Conservation (phyloP, 2,888 invertebrate species). For the Limnephilus rhombicus region DNA sequence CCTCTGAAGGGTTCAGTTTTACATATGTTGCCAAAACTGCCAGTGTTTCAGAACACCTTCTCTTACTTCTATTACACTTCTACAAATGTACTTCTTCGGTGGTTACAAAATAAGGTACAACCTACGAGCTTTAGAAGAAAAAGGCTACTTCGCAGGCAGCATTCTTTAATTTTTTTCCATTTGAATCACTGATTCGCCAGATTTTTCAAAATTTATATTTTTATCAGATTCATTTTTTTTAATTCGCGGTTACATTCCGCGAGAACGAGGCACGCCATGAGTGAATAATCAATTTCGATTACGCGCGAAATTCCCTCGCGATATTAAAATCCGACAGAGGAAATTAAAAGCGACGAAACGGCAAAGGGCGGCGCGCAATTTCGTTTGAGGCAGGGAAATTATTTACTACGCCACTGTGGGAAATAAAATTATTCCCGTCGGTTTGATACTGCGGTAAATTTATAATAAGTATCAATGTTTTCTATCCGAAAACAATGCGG, state of each 20-base stretch:
- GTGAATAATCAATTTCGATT: slow-evolving; percentile 42
- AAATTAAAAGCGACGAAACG: slow-evolving; percentile 20
- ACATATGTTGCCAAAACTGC: too few species aligned
- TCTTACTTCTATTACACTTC: not conserved
- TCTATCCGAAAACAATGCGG: not conserved
- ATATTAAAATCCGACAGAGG: slow-evolving; percentile 26
- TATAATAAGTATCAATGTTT: not conserved
- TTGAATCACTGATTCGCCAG: not conserved
- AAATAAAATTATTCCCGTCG: not conserved
- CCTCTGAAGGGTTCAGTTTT: too few species aligned
- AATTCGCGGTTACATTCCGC: not conserved
- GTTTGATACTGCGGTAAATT: not conserved
- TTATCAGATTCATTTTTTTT: not conserved
- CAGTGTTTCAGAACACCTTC: too few species aligned
- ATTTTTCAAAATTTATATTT: not conserved
- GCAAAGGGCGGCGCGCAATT: slow-evolving; percentile 32
- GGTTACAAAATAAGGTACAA: not conserved
- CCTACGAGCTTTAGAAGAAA: not conserved
- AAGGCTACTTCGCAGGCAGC: not conserved
- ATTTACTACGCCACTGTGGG: slow-evolving; percentile 26
- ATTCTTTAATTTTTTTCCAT: not conserved
- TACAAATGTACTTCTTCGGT: not conserved
- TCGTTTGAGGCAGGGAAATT: slow-evolving; percentile 3
- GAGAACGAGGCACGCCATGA: not conserved
- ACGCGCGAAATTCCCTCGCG: slow-evolving; percentile 22